These are phyloP conservation scores for Nyctibius bracteatus DNA, from an alignment of 2,113 vertebrate species.

Conservation along the genomic window DNA sequence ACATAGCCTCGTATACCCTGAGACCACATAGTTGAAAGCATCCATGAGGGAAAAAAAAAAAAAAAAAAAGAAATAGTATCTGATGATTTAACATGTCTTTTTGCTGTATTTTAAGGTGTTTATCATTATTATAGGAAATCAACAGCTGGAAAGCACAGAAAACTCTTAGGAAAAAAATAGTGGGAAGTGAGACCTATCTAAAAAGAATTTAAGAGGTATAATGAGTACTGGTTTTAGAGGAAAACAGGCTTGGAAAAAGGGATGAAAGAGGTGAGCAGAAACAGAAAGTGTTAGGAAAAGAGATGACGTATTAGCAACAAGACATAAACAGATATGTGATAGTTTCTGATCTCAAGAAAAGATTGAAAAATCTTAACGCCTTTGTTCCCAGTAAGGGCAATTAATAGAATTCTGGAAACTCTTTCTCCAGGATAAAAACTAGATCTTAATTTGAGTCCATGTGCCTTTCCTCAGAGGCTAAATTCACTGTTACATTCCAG, in stretches of 20 bases:
- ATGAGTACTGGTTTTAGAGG: neutral
- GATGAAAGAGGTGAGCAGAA: neutral
- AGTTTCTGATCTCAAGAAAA: neutral
- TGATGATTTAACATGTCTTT: neutral
- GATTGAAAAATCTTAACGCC: neutral
- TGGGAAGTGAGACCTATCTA: neutral
- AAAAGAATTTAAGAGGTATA: neutral
- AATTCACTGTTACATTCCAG: neutral
- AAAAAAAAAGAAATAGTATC: neutral
- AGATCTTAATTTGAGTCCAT: neutral
- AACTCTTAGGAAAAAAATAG: neutral
- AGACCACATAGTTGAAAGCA: neutral
- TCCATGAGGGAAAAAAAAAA: neutral
- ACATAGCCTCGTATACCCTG: neutral
- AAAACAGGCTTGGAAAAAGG: neutral
- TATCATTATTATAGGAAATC: neutral
- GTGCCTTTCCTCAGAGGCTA: neutral
- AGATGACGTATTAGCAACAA: neutral
- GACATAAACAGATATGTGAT: neutral
- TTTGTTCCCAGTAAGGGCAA: neutral
- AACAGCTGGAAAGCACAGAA: neutral
- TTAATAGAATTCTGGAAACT: neutral
- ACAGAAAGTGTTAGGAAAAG: neutral
- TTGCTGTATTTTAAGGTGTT: neutral
- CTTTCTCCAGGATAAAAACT: neutral